Base-by-base conservation (phyloP, 2,113 vertebrate species). In the Melanocharis versteri region DNA sequence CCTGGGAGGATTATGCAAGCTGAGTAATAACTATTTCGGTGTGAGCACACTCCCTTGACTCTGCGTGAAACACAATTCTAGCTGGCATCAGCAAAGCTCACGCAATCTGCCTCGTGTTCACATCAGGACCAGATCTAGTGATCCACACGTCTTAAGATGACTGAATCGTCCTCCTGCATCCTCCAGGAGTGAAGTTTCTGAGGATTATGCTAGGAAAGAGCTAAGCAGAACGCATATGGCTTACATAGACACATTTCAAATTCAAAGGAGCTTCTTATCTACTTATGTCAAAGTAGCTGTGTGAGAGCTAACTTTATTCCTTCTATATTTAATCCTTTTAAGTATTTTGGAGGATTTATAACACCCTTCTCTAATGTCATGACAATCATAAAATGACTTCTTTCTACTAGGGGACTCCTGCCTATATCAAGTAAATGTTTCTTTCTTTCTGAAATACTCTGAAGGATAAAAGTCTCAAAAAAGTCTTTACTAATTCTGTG, bases 261-360 rank as follows among this genome's bases (percentile, higher is more conserved):
- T 83, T 94, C 84, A 87, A 87, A 96, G 84, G 37, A 84, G 72
- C 50, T 91, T 42, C 84, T 85, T 91, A 88, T 33, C 94, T 87
- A 42, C 69, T 91, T 82, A 93, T 7, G 62, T 58, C 50, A 39
- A 72, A 89, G 45, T 53, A 87, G 66, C 65, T 84, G 35, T 83
- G 81, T 13, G 3, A 83, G 62, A 95, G 42, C 73, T 91, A 87
- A 76, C 62, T 85, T 87, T 73, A 89, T 91, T 94, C 87, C 81
- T 87, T 84, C 75, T 51, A 33, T 45, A 86, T 80, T 94, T 87
- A 94, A 94, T 84, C 84, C 57, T 72, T 92, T 56, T 26, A 95
- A 83, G 80, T 21, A 71, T 78, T 85, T 87, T 69, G 33, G 23
- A 72, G 45, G 30, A 35, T 45, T 95, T 89, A 28, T 65, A 88